These are phyloP conservation scores for Aphelocoma coerulescens DNA, from an alignment of 2,113 vertebrate genomes.

Conservation along the genomic window DNA sequence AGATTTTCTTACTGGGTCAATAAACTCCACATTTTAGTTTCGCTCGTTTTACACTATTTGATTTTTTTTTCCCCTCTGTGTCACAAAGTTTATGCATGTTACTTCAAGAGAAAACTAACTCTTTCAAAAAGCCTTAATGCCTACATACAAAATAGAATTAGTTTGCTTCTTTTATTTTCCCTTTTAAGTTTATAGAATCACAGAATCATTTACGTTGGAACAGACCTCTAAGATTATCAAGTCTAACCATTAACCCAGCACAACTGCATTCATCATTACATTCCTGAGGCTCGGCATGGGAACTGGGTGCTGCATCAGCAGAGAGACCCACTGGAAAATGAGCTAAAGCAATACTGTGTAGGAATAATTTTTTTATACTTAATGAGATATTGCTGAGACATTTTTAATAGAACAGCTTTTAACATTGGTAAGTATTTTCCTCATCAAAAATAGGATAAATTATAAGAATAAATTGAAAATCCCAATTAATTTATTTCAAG, in stretches of 20 bases:
- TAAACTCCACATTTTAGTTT: background rate
- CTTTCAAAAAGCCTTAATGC: background rate
- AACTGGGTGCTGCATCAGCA: background rate
- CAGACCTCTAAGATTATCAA: background rate
- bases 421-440: background rate
- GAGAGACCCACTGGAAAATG: background rate
- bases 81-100: background rate
- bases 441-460: background rate
- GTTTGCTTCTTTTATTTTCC: background rate
- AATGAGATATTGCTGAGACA: background rate
- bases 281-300: background rate
- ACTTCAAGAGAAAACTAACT: background rate
- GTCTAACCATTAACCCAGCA: background rate
- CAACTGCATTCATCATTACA: background rate
- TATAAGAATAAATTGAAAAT: background rate
- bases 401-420: background rate
- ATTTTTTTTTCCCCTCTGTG: background rate
- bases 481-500: background rate
- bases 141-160: background rate
- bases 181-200: background rate
- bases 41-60: background rate
- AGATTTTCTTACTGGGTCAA: background rate
- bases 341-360: background rate
- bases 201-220: background rate
- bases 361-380: background rate